Conservation (phyloP, 2,888 invertebrate species). For the Dioctria linearis region DNA sequence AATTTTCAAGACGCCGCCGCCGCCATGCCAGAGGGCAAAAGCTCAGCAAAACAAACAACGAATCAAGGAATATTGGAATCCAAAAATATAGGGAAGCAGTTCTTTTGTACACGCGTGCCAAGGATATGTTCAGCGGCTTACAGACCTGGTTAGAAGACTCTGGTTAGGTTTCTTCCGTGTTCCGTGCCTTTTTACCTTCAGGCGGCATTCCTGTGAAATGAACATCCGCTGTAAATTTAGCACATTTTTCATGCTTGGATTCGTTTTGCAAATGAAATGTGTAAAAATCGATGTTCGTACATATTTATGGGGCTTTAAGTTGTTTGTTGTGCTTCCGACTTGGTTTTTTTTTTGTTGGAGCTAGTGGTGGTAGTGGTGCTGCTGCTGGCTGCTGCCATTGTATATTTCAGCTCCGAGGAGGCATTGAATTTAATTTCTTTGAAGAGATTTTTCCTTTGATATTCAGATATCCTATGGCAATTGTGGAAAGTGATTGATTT, state of each 20-base stretch:
- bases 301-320: conserved; percentile 9
- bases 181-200: not conserved
- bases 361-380: not conserved
- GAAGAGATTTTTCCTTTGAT: too few relatives aligned
- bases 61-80: conserved; percentile 54
- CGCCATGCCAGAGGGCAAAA: conserved; percentile 51
- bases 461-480: too few relatives aligned
- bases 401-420: too few relatives aligned
- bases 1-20: conserved; percentile 46
- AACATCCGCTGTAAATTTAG: conserved; percentile 35
- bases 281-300: conserved; percentile 31
- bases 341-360: not conserved
- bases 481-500: too few relatives aligned
- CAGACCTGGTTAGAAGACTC: not conserved
- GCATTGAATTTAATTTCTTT: too few relatives aligned
- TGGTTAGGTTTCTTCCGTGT: not conserved
- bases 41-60: conserved; percentile 55
- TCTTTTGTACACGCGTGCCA: conserved; percentile 32
- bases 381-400: too few relatives aligned
- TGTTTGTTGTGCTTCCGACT: not conserved
- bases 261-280: conserved; percentile 32
- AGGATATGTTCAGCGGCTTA: not conserved
- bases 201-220: conserved; percentile 15
- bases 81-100: conserved; percentile 37
- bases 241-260: conserved; percentile 33